These are phyloP conservation scores for Nannoperca australis DNA, from an alignment of 2,797 vertebrate species.

Conservation along the genomic window DNA sequence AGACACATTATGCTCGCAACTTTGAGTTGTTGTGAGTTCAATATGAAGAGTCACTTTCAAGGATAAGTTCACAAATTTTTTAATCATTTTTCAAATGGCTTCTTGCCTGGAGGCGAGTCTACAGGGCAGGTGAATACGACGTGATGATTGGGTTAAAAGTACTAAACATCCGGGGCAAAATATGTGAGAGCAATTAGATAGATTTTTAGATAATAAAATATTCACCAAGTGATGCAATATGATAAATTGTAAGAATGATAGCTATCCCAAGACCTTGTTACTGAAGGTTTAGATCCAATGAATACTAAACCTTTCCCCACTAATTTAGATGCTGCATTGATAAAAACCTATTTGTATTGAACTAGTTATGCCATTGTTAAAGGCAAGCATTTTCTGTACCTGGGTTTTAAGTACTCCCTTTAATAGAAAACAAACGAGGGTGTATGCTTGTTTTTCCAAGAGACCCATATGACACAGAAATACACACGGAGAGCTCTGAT, in stretches of 20 bases:
- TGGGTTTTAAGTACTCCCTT: constrained; percentile 19
- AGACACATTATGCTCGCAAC: constrained; percentile 82
- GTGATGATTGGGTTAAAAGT: constrained; percentile 29
- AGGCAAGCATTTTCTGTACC: background rate
- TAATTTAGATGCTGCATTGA: background rate
- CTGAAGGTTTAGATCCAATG: constrained; percentile 12
- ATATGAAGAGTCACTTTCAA: constrained; percentile 79
- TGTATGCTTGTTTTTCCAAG: constrained; percentile 51
- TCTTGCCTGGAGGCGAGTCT: constrained; percentile 47
- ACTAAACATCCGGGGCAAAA: constrained; percentile 36
- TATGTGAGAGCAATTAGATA: constrained; percentile 27
- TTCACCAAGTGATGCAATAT: constrained; percentile 22
- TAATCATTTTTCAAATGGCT: constrained; percentile 64
- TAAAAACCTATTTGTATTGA: background rate
- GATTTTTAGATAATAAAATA: background rate
- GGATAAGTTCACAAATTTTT: constrained; percentile 74
- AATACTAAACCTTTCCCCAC: background rate
- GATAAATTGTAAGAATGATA: background rate
- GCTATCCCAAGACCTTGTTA: background rate
- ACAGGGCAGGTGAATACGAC: constrained; percentile 48
- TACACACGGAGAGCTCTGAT: constrained; percentile 59
- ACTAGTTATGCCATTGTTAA: constrained; percentile 13
- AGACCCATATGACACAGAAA: constrained; percentile 58
- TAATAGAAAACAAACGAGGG: constrained; percentile 42
- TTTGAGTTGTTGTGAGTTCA: constrained; percentile 77